A percentile compares a stretch with the other conserved stretches of the same genome.
Conservation (phyloP, 2,113 vertebrate genomes). For the Fukomys damarensis region DNA sequence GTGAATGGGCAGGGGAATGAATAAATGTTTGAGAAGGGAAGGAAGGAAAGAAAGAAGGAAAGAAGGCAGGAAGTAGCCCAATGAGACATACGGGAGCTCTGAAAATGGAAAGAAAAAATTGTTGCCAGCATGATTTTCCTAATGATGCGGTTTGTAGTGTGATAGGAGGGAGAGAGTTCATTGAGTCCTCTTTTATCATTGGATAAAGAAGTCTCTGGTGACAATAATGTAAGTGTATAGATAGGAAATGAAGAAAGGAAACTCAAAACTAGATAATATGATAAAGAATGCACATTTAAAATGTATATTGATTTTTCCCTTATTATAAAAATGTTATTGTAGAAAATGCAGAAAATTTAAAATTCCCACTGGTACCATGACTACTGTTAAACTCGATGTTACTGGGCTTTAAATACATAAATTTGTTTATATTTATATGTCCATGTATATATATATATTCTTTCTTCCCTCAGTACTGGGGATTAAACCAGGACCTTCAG, state of each 20-base stretch:
- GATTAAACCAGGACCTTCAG: no score
- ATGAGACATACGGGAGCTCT: not conserved
- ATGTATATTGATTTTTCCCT: not conserved
- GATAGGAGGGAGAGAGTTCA: not conserved
- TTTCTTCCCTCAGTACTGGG: not conserved
- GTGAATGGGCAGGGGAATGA: not conserved
- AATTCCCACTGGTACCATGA: not conserved
- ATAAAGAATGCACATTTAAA: constrained; percentile 20
- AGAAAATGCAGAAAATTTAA: constrained; percentile 7
- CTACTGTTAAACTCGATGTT: not conserved
- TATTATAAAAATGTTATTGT: not conserved
- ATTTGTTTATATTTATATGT: not conserved
- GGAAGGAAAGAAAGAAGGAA: not conserved
- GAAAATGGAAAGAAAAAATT: not conserved
- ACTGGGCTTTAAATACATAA: not conserved
- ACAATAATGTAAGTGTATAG: not conserved
- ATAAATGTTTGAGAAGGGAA: not conserved
- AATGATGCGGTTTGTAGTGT: not conserved
- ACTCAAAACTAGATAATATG: not conserved
- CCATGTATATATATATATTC: not conserved
- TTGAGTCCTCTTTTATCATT: not conserved
- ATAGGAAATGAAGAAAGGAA: not conserved
- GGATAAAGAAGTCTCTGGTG: not conserved
- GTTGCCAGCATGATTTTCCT: not conserved
- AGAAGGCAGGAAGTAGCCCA: not conserved